Evolutionary conservation across 1,140 invertebrate species (phyloP), one percentile per base, ranked within the genome.

Genomic region (Aphidius gifuensis): DNA sequence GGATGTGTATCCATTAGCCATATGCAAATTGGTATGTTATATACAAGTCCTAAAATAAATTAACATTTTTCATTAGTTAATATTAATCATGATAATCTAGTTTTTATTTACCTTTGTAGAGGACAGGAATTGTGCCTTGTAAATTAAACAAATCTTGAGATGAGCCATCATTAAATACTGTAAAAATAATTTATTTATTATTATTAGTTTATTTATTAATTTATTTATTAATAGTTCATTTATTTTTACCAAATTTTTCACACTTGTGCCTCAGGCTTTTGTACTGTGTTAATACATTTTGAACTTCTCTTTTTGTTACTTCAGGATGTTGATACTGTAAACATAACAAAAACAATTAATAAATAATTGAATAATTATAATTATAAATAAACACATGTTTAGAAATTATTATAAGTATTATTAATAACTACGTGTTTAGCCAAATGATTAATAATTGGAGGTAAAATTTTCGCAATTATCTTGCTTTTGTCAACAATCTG

Each of bases 1-100:
- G 98, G 98, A 85, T 99, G 94, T 39, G 94, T 97, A 73, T 99
- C 94, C 87, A 97, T 89, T 40, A 99, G 74, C 93, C 94, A 99
- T 70, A 99, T 90, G 76, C 90, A 91, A 39, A 99, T 88, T 45
- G 98, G 98, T 81, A 99, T 99, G 82, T 99, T 96, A 80, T 99
- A 99, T 16, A 80, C 85, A 57, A 83, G 87, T 61, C 90, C 92
- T 92, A 69, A 68, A 73, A 70, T 42, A 2, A 6, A n/a, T 9
- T 11, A 49, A 39, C 7, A 58, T 39, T n/a, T 21, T 16, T 16
- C 1, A 16, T 61, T 51, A 60, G 53, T 56, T 42, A 5, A 16
- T 46, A 45, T 61, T 50, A 7, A 5, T 39, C 50, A 16, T 16
- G 16, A 16, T 16, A 1, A 16, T 16, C 16, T 16, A 16, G 0